Base-by-base conservation (phyloP, 2,888 invertebrate genomes). In the Temnothorax unifasciatus region DNA sequence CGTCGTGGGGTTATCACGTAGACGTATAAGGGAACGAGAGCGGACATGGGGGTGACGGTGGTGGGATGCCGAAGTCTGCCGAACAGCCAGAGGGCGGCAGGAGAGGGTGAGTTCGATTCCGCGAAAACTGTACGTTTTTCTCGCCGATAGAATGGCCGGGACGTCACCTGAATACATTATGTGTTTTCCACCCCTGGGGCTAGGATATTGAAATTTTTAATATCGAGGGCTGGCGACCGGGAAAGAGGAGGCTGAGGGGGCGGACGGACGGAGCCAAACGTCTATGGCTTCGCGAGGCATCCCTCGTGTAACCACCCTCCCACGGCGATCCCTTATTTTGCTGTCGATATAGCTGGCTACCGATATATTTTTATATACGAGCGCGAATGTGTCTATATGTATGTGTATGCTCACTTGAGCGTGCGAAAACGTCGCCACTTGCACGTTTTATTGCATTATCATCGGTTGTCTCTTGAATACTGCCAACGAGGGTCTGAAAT, bases 101-200 rank as follows among this genome's bases (percentile, higher is more conserved):
- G 91, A 54, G 66, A 82, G 89, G 89, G 91, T 90, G 92, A 93
- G 94, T 94, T 94, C 93, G 94, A 94, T 95, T 94, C 93, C 93
- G 92, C 93, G 94, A 94, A 95, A 94, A 95, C 94, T 95, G 94
- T 94, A 93, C 94, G 94, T 94, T 95, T 95, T 95, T 94, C 94
- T 93, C 94, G 94, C 94, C 94, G 94, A 94, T 94, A 94, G 95
- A 95, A 95, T 94, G 94, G 94, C 94, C 94, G 95, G 93, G 94
- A 95, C 94, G 94, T 94, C 94, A 94, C 94, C 94, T 94, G 95
- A 95, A 95, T 95, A 95, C 94, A 94, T 95, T 95, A 95, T 94
- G 94, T 94, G 94, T 94, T 94, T 94, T 94, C 93, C 93, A 94
- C 94, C 94, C 94, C 94, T 94, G 94, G 94, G 94, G 95, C 94